Conservation (phyloP, 2,888 invertebrate genomes). For the Kryphioiulus occultus region DNA sequence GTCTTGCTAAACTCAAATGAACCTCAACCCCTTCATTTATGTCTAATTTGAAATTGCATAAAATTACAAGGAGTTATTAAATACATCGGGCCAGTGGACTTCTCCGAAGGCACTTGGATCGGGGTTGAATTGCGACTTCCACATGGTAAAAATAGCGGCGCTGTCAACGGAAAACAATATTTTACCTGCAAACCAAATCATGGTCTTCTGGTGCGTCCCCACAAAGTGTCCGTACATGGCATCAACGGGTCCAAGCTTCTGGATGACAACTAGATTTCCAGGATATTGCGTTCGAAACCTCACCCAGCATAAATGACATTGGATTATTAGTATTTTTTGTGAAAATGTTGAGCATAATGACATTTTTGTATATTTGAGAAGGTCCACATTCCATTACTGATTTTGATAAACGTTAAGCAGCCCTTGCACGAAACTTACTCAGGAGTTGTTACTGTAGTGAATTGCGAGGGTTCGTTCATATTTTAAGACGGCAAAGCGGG, state of each 20-base stretch:
- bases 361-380: not conserved
- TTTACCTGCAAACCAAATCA: constrained; percentile 64
- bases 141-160: constrained; percentile 65
- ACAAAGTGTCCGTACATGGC: constrained; percentile 65
- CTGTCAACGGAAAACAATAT: constrained; percentile 64
- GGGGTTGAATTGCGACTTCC: constrained; percentile 65
- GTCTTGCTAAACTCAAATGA: not conserved
- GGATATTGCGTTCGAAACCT: not conserved
- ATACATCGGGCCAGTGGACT: constrained; percentile 64
- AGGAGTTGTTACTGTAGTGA: not conserved
- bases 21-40: not conserved
- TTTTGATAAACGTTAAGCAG: too few species aligned
- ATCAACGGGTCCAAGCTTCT: constrained; percentile 63
- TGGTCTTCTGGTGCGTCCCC: constrained; percentile 65
- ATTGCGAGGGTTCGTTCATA: not conserved
- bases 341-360: not conserved
- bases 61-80: constrained; percentile 60
- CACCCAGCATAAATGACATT: not conserved
- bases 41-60: not conserved
- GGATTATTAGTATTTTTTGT: not conserved
- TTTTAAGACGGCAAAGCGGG: not conserved
- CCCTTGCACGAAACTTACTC: not conserved
- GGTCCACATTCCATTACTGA: not conserved
- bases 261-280: not conserved
- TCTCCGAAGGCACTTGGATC: constrained; percentile 66